Percentiles rank a stretch among this genome's conserved stretches.
Conservation (phyloP, 2,888 invertebrate genomes). For the Cetonia aurata region DNA sequence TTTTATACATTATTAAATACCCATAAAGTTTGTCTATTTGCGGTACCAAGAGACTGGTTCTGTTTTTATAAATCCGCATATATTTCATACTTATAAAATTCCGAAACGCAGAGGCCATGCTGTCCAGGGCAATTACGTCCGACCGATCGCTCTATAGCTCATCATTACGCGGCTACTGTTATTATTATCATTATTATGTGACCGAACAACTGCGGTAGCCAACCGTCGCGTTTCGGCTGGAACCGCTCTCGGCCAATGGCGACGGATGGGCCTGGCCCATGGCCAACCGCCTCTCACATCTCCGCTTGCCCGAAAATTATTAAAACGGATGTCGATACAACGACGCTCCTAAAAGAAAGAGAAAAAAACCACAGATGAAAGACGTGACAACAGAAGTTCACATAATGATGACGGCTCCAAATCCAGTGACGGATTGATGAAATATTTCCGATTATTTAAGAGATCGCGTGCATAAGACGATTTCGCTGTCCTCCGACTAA, state of each 20-base stretch:
- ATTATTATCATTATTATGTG: slow-evolving; percentile 66
- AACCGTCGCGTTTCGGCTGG: slow-evolving; percentile 60
- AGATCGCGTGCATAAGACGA: too few species aligned
- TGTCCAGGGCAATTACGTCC: slow-evolving; percentile 55
- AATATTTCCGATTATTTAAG: too few species aligned
- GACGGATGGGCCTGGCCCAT: slow-evolving; percentile 55
- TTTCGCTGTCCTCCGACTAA: too few species aligned
- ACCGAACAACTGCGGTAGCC: slow-evolving; percentile 60
- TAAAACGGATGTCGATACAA: slow-evolving; percentile 48
- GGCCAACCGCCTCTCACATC: slow-evolving; percentile 60
- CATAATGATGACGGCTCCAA: too few species aligned
- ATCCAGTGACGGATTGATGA: too few species aligned
- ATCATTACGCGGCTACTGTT: slow-evolving; percentile 63
- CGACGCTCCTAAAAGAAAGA: slow-evolving; percentile 2
- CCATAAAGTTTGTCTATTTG: too few species aligned
- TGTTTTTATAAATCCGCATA: too few species aligned
- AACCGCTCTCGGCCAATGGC: slow-evolving; percentile 56
- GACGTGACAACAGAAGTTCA: too few species aligned
- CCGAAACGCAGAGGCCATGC: slow-evolving; percentile 58
- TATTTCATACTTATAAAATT: too few species aligned
- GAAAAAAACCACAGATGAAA: background rate
- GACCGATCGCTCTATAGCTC: slow-evolving; percentile 53
- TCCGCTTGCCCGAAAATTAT: slow-evolving; percentile 60
- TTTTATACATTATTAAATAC: too few species aligned
- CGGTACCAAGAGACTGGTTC: too few species aligned